Percentiles rank a stretch among this genome's conserved stretches.
Evolutionary conservation across 2,113 vertebrate species (phyloP).

Genomic region (Aegypius monachus): DNA sequence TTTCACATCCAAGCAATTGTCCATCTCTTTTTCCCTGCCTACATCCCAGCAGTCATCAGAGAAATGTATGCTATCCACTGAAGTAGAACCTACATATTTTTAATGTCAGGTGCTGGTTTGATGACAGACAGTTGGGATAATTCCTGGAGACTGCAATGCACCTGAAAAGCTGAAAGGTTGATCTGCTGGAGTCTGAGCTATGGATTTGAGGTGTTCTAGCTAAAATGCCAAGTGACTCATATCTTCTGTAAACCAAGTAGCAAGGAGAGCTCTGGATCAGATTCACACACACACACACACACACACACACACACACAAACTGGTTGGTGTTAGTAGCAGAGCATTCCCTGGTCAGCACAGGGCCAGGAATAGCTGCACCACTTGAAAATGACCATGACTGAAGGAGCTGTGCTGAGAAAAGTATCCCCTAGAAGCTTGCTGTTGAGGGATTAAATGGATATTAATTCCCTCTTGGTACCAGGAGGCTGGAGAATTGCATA

Average conservation of each 20-base stretch:
- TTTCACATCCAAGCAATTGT: not conserved
- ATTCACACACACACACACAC: too few relatives aligned
- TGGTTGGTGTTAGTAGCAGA: not conserved
- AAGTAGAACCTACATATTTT: not conserved
- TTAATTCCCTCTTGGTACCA: not conserved
- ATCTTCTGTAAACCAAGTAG: not conserved
- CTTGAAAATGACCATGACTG: not conserved
- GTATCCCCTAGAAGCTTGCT: not conserved
- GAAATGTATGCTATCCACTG: not conserved
- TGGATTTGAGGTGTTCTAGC: not conserved
- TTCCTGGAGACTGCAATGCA: not conserved
- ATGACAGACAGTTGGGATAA: not conserved
- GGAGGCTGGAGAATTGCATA: not conserved
- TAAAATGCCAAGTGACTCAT: not conserved
- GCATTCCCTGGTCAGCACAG: not conserved
- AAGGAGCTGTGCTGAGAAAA: not conserved
- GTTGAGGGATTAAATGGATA: not conserved
- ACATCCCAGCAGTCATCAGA: not conserved
- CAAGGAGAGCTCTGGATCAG: not conserved
- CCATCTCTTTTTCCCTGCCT: not conserved
- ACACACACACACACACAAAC: too few relatives aligned
- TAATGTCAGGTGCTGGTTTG: not conserved
- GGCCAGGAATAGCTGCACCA: not conserved
- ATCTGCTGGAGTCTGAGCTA: not conserved
- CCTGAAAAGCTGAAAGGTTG: not conserved